Percentiles rank a stretch among this genome's conserved stretches.
phyloP scores from a whole-genome alignment of 2,113 vertebrate genomes.

The Ictalurus furcatus region DNA sequence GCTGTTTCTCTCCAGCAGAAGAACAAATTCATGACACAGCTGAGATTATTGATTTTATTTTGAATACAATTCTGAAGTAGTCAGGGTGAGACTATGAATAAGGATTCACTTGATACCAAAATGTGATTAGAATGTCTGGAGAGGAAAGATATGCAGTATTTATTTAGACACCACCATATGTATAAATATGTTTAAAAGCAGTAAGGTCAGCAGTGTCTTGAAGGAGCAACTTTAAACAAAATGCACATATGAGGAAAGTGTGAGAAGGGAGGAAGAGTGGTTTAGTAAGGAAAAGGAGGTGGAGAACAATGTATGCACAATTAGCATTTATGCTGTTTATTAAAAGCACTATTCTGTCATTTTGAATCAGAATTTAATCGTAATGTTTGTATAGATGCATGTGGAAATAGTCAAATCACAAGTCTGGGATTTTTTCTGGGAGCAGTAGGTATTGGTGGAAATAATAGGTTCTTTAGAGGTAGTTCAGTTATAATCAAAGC shows the following conservation, averaged over 20 bases:
- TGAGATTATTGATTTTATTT: conserved; percentile 34
- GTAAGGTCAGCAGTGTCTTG: not conserved
- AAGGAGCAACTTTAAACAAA: too few relatives aligned
- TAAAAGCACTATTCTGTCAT: not conserved
- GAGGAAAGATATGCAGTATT: not conserved
- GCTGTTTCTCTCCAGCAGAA: conserved; percentile 25
- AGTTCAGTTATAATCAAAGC: conserved; percentile 65
- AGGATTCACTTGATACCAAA: conserved; percentile 3
- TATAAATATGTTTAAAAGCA: conserved; percentile 17
- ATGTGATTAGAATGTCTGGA: conserved; percentile 30
- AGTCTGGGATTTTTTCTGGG: not conserved
- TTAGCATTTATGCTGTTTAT: not conserved
- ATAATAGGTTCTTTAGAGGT: conserved; percentile 51
- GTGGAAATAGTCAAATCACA: not conserved
- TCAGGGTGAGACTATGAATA: conserved; percentile 19
- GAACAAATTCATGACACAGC: conserved; percentile 26
- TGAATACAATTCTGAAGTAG: not conserved
- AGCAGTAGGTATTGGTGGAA: conserved; percentile 56
- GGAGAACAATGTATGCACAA: not conserved
- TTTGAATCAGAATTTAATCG: not conserved
- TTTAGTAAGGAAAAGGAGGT: not conserved
- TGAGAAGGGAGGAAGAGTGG: not conserved
- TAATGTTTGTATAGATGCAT: not conserved
- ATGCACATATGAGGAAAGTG: not conserved
- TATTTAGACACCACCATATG: not conserved